phyloP scores from a whole-genome alignment of 1,140 invertebrate genomes.

The Caenorhabditis remanei region DNA sequence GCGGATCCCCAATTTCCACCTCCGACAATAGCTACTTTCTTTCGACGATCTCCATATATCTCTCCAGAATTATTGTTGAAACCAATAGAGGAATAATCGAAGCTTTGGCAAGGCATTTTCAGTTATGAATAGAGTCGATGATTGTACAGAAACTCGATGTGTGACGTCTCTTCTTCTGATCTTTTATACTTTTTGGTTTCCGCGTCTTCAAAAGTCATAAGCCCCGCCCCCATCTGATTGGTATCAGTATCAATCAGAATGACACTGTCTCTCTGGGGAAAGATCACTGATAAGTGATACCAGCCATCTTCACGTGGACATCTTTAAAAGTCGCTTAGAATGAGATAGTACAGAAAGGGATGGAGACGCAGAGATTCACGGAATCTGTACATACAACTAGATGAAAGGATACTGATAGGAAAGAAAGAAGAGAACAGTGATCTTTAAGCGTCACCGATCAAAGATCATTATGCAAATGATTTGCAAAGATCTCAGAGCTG shows the following conservation, averaged over 20 bases:
- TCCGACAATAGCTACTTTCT: slow-evolving; percentile 76
- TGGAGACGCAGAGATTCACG: slow-evolving; percentile 16
- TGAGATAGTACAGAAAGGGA: not conserved
- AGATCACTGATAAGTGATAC: slow-evolving; percentile 40
- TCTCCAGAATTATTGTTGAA: slow-evolving; percentile 41
- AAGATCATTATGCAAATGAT: slow-evolving; percentile 1
- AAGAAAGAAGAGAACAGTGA: slow-evolving; percentile 24
- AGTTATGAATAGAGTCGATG: not conserved
- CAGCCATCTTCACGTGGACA: slow-evolving; percentile 20
- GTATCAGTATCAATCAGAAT: not conserved
- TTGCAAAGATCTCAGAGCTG: not conserved
- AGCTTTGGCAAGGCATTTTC: slow-evolving; percentile 25
- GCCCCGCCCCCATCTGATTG: not conserved
- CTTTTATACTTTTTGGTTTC: slow-evolving; percentile 11
- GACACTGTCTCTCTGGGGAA: not conserved
- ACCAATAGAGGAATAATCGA: not conserved
- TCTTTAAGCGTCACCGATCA: slow-evolving; percentile 14
- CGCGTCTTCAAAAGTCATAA: slow-evolving; percentile 42
- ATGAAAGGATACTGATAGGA: not conserved
- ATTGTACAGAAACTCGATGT: not conserved
- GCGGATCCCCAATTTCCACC: slow-evolving; percentile 86
- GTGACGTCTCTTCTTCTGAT: not conserved
- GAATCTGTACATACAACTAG: slow-evolving; percentile 17
- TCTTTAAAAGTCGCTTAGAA: slow-evolving; percentile 25
- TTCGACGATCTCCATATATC: slow-evolving; percentile 32